Conservation (phyloP, 2,888 invertebrate genomes). For the Sussaba pulchella region DNA sequence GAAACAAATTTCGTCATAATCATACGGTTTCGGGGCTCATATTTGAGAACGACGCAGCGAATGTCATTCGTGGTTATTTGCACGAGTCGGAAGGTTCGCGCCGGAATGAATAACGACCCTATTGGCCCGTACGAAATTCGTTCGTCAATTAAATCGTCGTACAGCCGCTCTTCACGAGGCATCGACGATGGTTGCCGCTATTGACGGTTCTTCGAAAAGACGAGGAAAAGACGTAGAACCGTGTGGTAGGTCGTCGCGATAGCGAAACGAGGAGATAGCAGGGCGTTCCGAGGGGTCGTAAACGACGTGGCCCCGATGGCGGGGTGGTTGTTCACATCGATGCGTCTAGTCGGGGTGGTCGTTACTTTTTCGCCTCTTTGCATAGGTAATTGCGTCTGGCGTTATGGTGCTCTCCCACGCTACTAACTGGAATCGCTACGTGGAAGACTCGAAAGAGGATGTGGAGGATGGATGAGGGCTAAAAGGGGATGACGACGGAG, state of each 20-base stretch:
- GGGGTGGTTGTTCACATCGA: constrained; percentile 67
- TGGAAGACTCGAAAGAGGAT: constrained; percentile 45
- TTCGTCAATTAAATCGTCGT: constrained; percentile 25
- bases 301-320: constrained; percentile 62
- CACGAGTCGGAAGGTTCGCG: background rate
- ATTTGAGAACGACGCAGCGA: background rate
- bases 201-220: constrained; percentile 41
- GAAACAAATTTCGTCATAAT: background rate
- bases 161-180: background rate
- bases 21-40: background rate
- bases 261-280: constrained; percentile 29
- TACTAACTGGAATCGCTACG: constrained; percentile 68
- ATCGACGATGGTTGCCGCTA: constrained; percentile 37
- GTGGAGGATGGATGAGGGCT: constrained; percentile 33
- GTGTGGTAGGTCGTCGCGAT: background rate
- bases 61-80: background rate
- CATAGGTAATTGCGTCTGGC: constrained; percentile 76
- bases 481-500: constrained; percentile 49
- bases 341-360: constrained; percentile 70
- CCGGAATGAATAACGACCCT: background rate
- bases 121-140: background rate
- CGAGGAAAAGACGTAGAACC: constrained; percentile 25
- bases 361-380: constrained; percentile 75
- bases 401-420: constrained; percentile 47
- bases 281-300: constrained; percentile 47